Evolutionary conservation across 2,797 vertebrate genomes (phyloP).

Genomic region (Bradypus variegatus): DNA sequence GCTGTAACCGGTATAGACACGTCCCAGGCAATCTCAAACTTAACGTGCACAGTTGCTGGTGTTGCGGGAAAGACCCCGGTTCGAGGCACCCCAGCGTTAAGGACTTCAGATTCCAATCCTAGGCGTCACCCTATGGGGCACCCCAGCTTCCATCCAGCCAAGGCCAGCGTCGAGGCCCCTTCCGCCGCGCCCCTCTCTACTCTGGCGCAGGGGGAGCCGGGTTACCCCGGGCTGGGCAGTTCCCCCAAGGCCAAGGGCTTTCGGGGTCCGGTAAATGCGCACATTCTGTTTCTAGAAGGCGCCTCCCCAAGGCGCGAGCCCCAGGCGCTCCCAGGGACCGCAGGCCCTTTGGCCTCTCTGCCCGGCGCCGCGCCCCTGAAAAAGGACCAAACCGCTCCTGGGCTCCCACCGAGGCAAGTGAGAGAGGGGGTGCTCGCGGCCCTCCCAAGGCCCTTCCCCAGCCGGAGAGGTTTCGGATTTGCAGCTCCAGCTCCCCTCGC

Average conservation of each 20-base stretch:
- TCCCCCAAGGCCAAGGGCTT: not conserved
- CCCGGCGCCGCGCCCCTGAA: rapidly evolving
- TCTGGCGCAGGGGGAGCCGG: no score
- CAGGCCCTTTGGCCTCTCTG: not conserved
- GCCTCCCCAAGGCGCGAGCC: not conserved
- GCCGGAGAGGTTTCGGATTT: not conserved
- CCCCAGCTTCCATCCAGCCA: not conserved
- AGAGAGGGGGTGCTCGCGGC: not conserved
- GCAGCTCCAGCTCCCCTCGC: not conserved
- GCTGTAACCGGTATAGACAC: not conserved
- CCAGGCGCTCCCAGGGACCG: not conserved
- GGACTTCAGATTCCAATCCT: not conserved
- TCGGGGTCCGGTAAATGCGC: not conserved
- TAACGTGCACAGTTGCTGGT: not conserved
- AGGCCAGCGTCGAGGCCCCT: not conserved
- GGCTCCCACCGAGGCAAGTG: not conserved
- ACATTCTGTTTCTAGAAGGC: not conserved
- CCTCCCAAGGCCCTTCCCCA: not conserved
- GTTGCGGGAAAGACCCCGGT: not conserved
- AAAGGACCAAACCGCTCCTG: not conserved
- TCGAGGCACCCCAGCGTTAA: not conserved
- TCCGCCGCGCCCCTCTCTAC: not conserved
- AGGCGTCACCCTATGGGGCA: not conserved
- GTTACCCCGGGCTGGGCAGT: not conserved
- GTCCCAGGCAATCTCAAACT: not conserved